Evolutionary conservation across 2,113 vertebrate genomes (phyloP).

Genomic region (Onychorhynchus coronatus): DNA sequence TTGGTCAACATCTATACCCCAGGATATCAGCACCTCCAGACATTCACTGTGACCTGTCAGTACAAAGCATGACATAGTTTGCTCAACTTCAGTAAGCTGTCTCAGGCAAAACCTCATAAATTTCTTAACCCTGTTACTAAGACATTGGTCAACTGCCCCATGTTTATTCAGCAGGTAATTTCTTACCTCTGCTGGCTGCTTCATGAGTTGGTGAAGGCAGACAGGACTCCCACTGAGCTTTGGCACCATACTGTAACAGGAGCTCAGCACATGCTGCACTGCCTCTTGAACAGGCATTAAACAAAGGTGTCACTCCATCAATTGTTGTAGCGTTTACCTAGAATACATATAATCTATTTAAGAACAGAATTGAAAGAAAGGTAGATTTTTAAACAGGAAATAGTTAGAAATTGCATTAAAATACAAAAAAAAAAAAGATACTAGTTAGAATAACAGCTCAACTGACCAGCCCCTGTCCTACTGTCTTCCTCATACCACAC

Average conservation of each 20-base stretch:
- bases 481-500: background rate
- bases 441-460: background rate
- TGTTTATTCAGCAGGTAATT: background rate
- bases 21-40: conserved; percentile 87
- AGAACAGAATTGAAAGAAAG: background rate
- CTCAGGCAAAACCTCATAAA: background rate
- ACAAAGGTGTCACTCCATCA: conserved; percentile 90
- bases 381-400: background rate
- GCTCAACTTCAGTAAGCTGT: background rate
- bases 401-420: background rate
- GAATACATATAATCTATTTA: conserved; percentile 3
- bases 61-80: background rate
- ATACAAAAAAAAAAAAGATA: background rate
- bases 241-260: conserved; percentile 89
- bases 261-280: conserved; percentile 85
- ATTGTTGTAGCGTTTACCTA: conserved; percentile 92
- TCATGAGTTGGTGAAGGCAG: conserved; percentile 90
- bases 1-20: conserved; percentile 91
- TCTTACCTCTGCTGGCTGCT: conserved; percentile 88
- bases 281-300: conserved; percentile 89
- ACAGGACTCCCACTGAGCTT: conserved; percentile 81
- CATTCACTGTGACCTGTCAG: conserved; percentile 88
- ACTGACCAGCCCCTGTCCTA: background rate
- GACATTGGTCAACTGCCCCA: background rate
- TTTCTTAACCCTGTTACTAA: background rate